phyloP scores from a whole-genome alignment of 2,113 vertebrate genomes.

The Brachyistius frenatus region DNA sequence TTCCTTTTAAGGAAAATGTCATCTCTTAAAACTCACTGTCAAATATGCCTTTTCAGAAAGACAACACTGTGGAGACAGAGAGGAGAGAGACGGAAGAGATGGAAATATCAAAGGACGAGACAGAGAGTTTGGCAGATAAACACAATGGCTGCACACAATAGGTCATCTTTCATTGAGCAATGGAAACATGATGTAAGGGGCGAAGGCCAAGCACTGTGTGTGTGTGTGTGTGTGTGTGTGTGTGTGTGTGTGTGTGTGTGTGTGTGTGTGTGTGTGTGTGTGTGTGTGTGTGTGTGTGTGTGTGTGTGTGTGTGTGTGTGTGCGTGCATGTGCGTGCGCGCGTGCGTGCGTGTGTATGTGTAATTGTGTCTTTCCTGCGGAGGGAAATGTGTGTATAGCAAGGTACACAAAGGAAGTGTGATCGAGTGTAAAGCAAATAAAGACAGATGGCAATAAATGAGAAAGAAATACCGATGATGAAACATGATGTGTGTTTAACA shows the following conservation, averaged over 20 bases:
- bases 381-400: constrained; percentile 1
- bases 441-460: neutral
- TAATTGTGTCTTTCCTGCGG: neutral
- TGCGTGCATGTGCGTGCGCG: neutral
- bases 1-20: neutral
- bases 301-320: neutral
- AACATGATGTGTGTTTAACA: neutral
- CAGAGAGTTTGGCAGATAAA: constrained; percentile 20
- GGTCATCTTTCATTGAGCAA: constrained; percentile 51
- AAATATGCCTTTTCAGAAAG: constrained; percentile 10
- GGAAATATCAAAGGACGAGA: constrained; percentile 17
- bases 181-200: constrained; percentile 63
- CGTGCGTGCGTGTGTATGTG: neutral
- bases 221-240: neutral
- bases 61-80: neutral
- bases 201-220: constrained; percentile 21
- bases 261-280: neutral
- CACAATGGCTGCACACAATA: constrained; percentile 23
- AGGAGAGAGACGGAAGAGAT: neutral
- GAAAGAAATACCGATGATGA: neutral
- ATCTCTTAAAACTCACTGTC: neutral
- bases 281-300: neutral
- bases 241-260: neutral
- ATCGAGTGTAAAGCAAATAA: neutral
- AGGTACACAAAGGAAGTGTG: neutral